phyloP scores from a whole-genome alignment of 2,113 vertebrate species.

The Hippocampus barbouri region DNA sequence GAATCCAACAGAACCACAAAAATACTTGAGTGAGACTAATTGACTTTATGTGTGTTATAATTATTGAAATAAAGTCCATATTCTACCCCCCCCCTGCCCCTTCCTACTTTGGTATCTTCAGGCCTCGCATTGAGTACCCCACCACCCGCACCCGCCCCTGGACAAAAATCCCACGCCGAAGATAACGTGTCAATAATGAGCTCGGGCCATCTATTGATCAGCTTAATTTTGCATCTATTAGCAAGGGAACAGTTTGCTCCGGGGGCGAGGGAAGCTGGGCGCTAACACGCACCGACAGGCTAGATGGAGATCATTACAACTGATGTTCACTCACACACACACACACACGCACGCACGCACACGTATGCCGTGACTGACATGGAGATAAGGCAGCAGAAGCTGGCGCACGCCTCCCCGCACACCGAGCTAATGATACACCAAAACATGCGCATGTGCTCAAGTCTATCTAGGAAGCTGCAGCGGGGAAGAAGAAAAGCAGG shows the following conservation, averaged over 20 bases:
- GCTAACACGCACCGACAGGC: constrained; percentile 69
- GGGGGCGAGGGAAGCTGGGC: constrained; percentile 68
- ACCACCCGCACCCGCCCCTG: constrained; percentile 22
- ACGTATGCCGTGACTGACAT: constrained; percentile 68
- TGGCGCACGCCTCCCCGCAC: constrained; percentile 67
- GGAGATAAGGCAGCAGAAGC: constrained; percentile 70
- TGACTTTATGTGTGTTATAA: constrained; percentile 33
- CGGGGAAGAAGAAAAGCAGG: constrained; percentile 56
- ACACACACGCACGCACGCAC: constrained; percentile 59
- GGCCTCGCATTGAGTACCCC: constrained; percentile 41
- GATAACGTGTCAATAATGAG: constrained; percentile 74
- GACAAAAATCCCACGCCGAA: constrained; percentile 69
- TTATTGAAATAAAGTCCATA: constrained; percentile 41
- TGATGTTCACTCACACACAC: constrained; percentile 73
- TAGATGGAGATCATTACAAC: constrained; percentile 75
- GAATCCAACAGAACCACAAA: too few species aligned
- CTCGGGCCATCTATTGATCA: constrained; percentile 75
- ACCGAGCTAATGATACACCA: constrained; percentile 71
- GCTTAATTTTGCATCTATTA: constrained; percentile 77
- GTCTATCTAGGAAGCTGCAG: constrained; percentile 29
- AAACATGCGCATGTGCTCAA: constrained; percentile 47
- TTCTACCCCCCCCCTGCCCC: neutral
- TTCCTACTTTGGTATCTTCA: constrained; percentile 7
- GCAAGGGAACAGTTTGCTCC: constrained; percentile 69
- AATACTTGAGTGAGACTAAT: constrained; percentile 25